Percentiles rank a stretch among this genome's conserved stretches.
Evolutionary conservation across 2,797 vertebrate species (phyloP).

Genomic region (Allobates femoralis): DNA sequence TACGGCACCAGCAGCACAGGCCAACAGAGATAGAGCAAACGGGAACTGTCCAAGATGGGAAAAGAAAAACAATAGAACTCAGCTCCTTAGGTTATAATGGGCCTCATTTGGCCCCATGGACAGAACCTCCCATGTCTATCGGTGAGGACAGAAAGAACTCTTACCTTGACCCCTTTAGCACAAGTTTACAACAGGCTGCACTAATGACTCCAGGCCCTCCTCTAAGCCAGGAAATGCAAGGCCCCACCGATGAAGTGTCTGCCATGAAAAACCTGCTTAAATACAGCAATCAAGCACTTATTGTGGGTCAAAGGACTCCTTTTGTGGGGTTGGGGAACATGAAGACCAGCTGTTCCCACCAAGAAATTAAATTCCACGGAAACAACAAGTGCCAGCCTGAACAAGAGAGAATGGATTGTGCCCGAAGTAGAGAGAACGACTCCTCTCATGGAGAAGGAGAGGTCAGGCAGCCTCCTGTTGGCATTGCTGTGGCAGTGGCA

Average conservation of each 20-base stretch:
- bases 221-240: slow-evolving; percentile 73
- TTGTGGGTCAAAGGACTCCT: slow-evolving; percentile 88
- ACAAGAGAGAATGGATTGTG: slow-evolving; percentile 86
- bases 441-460: slow-evolving; percentile 83
- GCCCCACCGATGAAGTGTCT: slow-evolving; percentile 83
- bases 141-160: slow-evolving; percentile 81
- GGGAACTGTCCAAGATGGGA: slow-evolving; percentile 77
- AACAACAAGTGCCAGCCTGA: slow-evolving; percentile 81
- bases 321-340: slow-evolving; percentile 86
- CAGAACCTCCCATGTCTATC: slow-evolving; percentile 67
- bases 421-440: slow-evolving; percentile 83
- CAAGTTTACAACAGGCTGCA: slow-evolving; percentile 73
- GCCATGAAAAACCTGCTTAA: slow-evolving; percentile 96
- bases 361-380: slow-evolving; percentile 79
- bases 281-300: slow-evolving; percentile 91
- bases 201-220: slow-evolving; percentile 75
- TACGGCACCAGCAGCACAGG: slow-evolving; percentile 94
- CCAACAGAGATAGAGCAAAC: slow-evolving; percentile 70
- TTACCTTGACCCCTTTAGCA: slow-evolving; percentile 86
- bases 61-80: slow-evolving; percentile 87
- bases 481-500: slow-evolving; percentile 93
- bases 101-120: slow-evolving; percentile 78
- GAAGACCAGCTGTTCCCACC: slow-evolving; percentile 89
- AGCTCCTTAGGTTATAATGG: slow-evolving; percentile 82
- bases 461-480: slow-evolving; percentile 93